Evolutionary conservation across 2,113 vertebrate species (phyloP), one percentile per base, ranked within the genome.

Genomic region (Salvelinus namaycush): DNA sequence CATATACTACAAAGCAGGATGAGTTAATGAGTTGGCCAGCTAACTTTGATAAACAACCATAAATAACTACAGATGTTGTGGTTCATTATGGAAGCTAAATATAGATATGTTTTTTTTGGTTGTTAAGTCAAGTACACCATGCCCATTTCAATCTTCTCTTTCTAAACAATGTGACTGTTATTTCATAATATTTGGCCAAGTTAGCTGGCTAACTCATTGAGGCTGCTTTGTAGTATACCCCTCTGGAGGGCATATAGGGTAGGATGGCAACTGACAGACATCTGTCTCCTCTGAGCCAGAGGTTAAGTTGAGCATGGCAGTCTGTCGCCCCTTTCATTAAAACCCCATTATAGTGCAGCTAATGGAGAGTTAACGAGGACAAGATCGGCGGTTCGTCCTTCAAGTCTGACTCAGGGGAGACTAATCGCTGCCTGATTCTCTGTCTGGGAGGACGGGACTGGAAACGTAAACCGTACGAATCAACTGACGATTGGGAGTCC

Each of bases 321-420:
- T 81, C 80, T 82, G 60, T 85, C 76, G 75, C 70, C 74, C 69
- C 77, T 83, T 82, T 86, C 89, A 88, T 90, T 88, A 90, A 89
- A 89, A 89, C 76, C 74, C 84, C 84, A 90, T 90, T 90, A 89
- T 80, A 75, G 59, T 71, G 27, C 29, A 0, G 24, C 79, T 89
- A 90, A 89, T 89, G 84, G 83, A 79, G 84, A 70, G 79, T 84
- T 90, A 88, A 90, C 87, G 89, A 89, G 86, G 83, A 86, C 78
- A 26, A 82, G 79, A 73, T 79, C 76, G 78, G 60, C 80, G 87
- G 69, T 76, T 81, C 72, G 89, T 82, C 83, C 84, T 87, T 90
- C 87, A 77, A 77, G 83, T 79, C 82, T 3, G 73, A 80, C 86
- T 84, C 81, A 51, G 75, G 82, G 83, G 84, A 90, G 75, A 80